These are phyloP conservation scores for Phyllotis vaccarum DNA, from an alignment of 2,797 vertebrate species.

Conservation along the genomic window DNA sequence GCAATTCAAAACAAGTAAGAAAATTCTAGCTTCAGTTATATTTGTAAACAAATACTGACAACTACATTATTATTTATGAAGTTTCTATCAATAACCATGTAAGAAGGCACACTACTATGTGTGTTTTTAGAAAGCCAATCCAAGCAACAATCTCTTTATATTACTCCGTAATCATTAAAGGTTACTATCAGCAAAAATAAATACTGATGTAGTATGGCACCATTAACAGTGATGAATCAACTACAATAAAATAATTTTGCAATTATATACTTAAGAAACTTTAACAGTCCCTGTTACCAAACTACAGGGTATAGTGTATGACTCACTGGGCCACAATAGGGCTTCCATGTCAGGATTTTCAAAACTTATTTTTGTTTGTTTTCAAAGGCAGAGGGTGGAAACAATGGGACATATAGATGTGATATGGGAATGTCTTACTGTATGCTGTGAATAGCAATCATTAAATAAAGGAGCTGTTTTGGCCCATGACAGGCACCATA, in stretches of 20 bases:
- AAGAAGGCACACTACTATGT: slow-evolving; percentile 13
- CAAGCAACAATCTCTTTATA: slow-evolving; percentile 26
- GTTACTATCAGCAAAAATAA: slow-evolving; percentile 16
- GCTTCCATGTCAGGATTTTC: too few species aligned
- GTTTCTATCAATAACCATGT: slow-evolving; percentile 16
- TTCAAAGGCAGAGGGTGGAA: too few species aligned
- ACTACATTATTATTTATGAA: background rate
- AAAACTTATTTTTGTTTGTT: too few species aligned
- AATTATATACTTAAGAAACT: slow-evolving; percentile 1
- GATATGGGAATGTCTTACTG: too few species aligned
- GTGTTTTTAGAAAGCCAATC: background rate
- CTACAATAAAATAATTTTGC: slow-evolving; percentile 41
- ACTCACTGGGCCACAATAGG: too few species aligned
- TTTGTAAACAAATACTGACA: slow-evolving; percentile 55
- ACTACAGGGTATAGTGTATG: background rate
- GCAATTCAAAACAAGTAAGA: too few species aligned
- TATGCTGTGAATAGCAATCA: too few species aligned
- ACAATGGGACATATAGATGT: too few species aligned
- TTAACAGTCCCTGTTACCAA: background rate
- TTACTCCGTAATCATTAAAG: slow-evolving; percentile 13
- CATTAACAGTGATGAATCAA: slow-evolving; percentile 27
- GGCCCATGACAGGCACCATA: too few species aligned
- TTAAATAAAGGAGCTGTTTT: too few species aligned
- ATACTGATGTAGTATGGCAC: background rate
- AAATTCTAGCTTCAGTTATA: background rate